These are phyloP conservation scores for Trididemnum miniatum DNA, from an alignment of 23 tunicate species.

Conservation along the genomic window DNA sequence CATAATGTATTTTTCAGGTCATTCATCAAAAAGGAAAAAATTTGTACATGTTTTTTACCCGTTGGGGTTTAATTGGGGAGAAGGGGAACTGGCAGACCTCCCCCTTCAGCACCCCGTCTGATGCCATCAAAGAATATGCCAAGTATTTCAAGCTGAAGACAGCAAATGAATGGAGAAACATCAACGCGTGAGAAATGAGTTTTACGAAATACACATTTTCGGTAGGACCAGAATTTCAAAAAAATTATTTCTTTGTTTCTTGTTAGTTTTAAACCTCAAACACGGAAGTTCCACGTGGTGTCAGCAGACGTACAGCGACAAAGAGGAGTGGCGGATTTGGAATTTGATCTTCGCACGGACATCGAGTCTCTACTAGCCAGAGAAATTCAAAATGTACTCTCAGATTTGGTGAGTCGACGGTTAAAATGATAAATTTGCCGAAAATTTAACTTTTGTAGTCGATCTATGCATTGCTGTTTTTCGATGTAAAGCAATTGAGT, in stretches of 20 bases:
- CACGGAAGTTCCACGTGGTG: slow-evolving; percentile 89
- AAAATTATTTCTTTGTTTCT: not conserved
- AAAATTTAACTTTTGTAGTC: not conserved
- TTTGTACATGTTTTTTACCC: slow-evolving; percentile 93
- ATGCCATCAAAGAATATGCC: slow-evolving; percentile 92
- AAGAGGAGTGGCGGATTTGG: slow-evolving; percentile 88
- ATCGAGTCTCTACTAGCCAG: slow-evolving; percentile 56
- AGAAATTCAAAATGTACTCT: slow-evolving; percentile 58
- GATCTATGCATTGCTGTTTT: no score
- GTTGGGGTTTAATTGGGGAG: slow-evolving; percentile 93
- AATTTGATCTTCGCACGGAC: slow-evolving; percentile 92
- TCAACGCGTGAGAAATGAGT: slow-evolving; percentile 51
- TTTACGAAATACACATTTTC: no score
- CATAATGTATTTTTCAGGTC: slow-evolving; percentile 69
- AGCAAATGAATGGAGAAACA: slow-evolving; percentile 96
- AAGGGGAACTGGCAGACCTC: slow-evolving; percentile 95
- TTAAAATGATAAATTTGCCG: not conserved
- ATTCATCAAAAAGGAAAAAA: slow-evolving; percentile 92
- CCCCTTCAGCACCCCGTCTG: slow-evolving; percentile 87
- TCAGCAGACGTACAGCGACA: slow-evolving; percentile 86
- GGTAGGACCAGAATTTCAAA: no score
- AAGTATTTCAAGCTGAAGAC: slow-evolving; percentile 95
- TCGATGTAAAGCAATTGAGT: no score
- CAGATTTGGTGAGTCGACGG: slow-evolving; percentile 75
- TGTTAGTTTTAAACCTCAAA: slow-evolving; percentile 90